phyloP scores from a whole-genome alignment of 2,888 invertebrate genomes.

The Thereva unica region DNA sequence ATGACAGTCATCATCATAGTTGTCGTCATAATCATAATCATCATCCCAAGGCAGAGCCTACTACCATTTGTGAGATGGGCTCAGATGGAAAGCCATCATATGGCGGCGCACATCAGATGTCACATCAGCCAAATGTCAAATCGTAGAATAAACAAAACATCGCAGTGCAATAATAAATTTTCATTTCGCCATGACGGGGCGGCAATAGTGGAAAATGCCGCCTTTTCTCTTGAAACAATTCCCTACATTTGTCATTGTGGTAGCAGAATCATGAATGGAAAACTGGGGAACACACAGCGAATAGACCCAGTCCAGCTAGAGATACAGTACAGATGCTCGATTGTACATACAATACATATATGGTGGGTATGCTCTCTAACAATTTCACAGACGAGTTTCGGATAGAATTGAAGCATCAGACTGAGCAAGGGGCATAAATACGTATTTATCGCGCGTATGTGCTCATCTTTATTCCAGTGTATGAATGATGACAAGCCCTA shows the following conservation, averaged over 20 bases:
- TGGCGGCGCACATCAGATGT: constrained; percentile 29
- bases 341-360: too few relatives aligned
- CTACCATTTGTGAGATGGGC: too few relatives aligned
- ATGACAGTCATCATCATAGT: constrained; percentile 7
- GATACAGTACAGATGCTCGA: too few relatives aligned
- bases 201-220: constrained; percentile 23
- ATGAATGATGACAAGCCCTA: constrained; percentile 34
- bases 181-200: constrained; percentile 25
- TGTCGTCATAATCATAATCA: constrained; percentile 20
- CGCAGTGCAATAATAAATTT: constrained; percentile 35
- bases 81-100: constrained; percentile 13
- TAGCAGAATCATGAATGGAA: constrained; percentile 30
- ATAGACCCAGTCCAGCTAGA: too few relatives aligned
- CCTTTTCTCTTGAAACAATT: constrained; percentile 26
- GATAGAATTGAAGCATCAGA: constrained; percentile 1
- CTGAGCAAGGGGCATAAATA: constrained; percentile 18
- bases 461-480: constrained; percentile 28
- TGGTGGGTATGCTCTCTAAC: too few relatives aligned
- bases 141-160: constrained; percentile 34
- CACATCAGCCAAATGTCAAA: constrained; percentile 32
- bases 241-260: constrained; percentile 24
- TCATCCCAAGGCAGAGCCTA: neutral
- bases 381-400: neutral
- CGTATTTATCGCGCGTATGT: constrained; percentile 33
- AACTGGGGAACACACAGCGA: neutral